Percentiles rank a stretch among this genome's conserved stretches.
Evolutionary conservation across 2,113 vertebrate genomes (phyloP).

Genomic region (Etia nguti): DNA sequence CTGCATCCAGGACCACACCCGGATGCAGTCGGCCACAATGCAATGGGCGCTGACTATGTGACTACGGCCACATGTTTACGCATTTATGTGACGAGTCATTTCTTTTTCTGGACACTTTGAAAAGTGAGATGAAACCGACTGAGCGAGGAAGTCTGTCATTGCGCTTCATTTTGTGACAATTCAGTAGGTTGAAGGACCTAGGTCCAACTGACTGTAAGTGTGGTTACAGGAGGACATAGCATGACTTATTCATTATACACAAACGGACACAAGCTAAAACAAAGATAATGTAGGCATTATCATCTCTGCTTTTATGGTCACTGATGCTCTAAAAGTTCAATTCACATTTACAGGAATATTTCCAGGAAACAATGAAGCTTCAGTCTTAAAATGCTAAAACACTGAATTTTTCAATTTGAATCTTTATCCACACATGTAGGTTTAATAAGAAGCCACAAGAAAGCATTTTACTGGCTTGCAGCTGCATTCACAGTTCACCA

Average conservation of each 20-base stretch:
- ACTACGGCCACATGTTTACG: conserved; percentile 24
- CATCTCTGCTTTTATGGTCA: not conserved
- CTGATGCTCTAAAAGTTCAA: not conserved
- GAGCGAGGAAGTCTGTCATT: not conserved
- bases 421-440: not conserved
- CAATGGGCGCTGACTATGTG: not conserved
- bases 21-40: no score
- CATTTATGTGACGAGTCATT: not conserved
- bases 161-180: not conserved
- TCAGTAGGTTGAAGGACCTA: not conserved
- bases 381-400: not conserved
- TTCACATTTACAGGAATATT: not conserved
- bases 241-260: not conserved
- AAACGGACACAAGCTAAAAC: not conserved
- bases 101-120: not conserved
- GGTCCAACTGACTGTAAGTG: not conserved
- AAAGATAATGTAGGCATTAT: not conserved
- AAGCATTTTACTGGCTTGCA: conserved; percentile 42
- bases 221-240: not conserved
- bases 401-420: not conserved
- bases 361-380: not conserved
- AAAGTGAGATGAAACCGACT: not conserved
- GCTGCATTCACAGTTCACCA: not conserved
- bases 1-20: not conserved
- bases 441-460: not conserved